Conservation (phyloP, 2,888 invertebrate species). For the Drosophila austrosaltans region DNA sequence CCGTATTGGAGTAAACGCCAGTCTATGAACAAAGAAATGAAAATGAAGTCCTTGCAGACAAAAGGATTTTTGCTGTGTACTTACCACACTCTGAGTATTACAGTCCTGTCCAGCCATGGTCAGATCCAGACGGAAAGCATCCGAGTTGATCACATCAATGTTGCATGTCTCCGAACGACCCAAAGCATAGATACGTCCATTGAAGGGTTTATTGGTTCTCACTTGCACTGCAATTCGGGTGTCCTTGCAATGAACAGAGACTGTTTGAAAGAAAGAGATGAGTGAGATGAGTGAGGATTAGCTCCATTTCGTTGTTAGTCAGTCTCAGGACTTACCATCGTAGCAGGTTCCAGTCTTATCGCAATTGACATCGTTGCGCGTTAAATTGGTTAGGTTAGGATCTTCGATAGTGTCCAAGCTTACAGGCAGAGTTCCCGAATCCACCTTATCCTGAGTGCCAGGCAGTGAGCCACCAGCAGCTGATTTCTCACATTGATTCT, state of each 20-base stretch:
- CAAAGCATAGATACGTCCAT: conserved; percentile 96
- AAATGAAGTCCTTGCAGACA: background rate
- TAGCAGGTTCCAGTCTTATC: conserved; percentile 98
- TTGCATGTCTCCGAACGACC: conserved; percentile 97
- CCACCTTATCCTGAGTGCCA: conserved; percentile 84
- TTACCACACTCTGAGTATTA: conserved; percentile 97
- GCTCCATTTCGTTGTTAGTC: too few relatives aligned
- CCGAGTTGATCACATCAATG: conserved; percentile 96
- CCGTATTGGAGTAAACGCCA: conserved; percentile 96
- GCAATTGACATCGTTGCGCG: conserved; percentile 92
- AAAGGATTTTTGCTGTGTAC: conserved; percentile 74
- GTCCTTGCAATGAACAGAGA: conserved; percentile 97
- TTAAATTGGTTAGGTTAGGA: conserved; percentile 88
- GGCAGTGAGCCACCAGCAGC: conserved; percentile 66
- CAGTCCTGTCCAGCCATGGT: conserved; percentile 97
- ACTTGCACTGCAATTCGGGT: conserved; percentile 96
- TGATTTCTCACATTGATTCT: conserved; percentile 92
- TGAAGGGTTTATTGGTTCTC: conserved; percentile 96
- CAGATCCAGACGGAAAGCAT: conserved; percentile 94
- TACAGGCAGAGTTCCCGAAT: conserved; percentile 86
- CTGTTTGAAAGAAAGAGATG: conserved; percentile 83
- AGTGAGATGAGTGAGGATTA: background rate
- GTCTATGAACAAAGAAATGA: conserved; percentile 85
- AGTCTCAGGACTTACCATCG: conserved; percentile 88
- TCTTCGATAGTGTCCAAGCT: conserved; percentile 92